Evolutionary conservation across 2,888 invertebrate species (phyloP).

Genomic region (Diabrotica balteata): DNA sequence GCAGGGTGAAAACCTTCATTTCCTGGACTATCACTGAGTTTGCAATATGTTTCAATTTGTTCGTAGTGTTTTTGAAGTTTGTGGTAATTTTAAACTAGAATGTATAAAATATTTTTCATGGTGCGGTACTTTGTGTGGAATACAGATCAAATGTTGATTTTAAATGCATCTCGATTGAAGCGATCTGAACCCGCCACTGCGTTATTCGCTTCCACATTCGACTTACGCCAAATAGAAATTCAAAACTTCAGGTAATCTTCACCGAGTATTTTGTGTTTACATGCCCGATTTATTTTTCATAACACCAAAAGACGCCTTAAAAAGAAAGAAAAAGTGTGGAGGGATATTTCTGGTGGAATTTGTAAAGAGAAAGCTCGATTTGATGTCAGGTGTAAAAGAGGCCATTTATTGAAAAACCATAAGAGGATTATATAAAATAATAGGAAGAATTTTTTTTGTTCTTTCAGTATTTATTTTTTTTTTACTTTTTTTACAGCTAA

Average conservation of each 20-base stretch:
- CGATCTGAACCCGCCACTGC: neutral
- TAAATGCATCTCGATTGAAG: too few relatives aligned
- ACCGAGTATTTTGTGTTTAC: constrained; percentile 46
- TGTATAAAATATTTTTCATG: too few relatives aligned
- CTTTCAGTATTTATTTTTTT: too few relatives aligned
- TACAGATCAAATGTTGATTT: too few relatives aligned
- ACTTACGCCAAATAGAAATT: constrained; percentile 31
- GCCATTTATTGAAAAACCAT: constrained; percentile 13
- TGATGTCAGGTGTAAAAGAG: constrained; percentile 17
- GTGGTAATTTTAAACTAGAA: too few relatives aligned
- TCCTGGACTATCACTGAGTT: too few relatives aligned
- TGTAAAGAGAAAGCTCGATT: constrained; percentile 29
- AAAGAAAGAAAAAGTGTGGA: constrained; percentile 20
- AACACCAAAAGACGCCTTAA: constrained; percentile 45
- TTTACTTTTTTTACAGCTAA: too few relatives aligned
- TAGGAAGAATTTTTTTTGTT: too few relatives aligned
- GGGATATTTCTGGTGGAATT: constrained; percentile 30
- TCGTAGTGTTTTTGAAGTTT: too few relatives aligned
- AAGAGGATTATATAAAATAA: neutral
- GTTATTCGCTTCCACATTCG: constrained; percentile 3
- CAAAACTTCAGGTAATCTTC: constrained; percentile 29
- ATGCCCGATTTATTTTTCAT: constrained; percentile 56
- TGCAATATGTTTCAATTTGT: too few relatives aligned
- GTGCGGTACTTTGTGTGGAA: too few relatives aligned
- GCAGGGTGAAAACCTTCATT: too few relatives aligned